Evolutionary conservation across 2,113 vertebrate species (phyloP).

Genomic region (Rhombomys opimus): DNA sequence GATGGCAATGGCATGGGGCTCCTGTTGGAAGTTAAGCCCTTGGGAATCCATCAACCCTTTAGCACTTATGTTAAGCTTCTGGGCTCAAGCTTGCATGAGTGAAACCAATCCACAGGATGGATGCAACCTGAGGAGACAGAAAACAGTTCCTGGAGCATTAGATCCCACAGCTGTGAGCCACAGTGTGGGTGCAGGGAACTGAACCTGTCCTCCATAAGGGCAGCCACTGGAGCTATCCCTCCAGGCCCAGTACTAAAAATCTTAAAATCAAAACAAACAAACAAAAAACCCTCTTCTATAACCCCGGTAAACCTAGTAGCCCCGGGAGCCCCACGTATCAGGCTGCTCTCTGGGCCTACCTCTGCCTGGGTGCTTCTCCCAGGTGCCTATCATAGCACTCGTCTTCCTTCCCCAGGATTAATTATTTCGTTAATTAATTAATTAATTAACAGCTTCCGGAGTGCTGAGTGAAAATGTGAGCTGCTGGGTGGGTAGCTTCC

Average conservation of each 20-base stretch:
- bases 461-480: not conserved
- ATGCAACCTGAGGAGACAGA: rapidly evolving
- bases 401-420: not conserved
- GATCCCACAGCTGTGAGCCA: not conserved
- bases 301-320: not conserved
- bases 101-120: not conserved
- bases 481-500: not conserved
- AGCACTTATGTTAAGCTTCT: not conserved
- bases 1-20: not conserved
- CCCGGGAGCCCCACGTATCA: rapidly evolving
- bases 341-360: not conserved
- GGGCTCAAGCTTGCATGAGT: not conserved
- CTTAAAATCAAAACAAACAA: too few species aligned
- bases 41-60: not conserved
- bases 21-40: not conserved
- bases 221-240: too few species aligned
- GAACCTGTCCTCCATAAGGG: not conserved
- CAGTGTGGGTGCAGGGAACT: not conserved
- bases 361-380: rapidly evolving
- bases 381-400: rapidly evolving
- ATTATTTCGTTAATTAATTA: not conserved
- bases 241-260: not conserved
- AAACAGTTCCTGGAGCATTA: rapidly evolving
- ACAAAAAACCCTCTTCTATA: not conserved
- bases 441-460: not conserved